Evolutionary conservation across 2,797 vertebrate species (phyloP), one percentile per base, ranked within the genome.

Genomic region (Diglossa cyanea): DNA sequence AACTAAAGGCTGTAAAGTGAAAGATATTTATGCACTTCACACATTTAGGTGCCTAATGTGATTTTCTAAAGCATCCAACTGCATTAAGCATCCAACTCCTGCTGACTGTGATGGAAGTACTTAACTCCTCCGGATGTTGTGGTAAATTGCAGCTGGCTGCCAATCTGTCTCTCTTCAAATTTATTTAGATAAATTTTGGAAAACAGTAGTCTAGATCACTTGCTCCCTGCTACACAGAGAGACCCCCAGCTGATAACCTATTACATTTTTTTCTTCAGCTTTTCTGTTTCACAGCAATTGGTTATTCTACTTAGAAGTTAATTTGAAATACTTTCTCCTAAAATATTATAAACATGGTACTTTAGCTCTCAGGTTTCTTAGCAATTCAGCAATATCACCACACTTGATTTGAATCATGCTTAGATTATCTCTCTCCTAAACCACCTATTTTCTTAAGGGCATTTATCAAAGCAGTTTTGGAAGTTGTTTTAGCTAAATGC

Each of bases 391-490:
- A 74, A 23, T 21, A 42, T 23, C 30, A 33, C 47, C 45, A 42
- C 31, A 72, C 58, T 95, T 53, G 83, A 16, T 51, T 83, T 82
- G 82, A 83, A 50, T 58, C 35, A n/a, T 45, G 23, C 28, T 95
- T 87, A 87, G 72, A 72, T 91, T 91, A 48, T 81, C 61, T 58
- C 1, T 8, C 5, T 94, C 60, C 54, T n/a, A 89, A 75, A 60
- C 50, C 31, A 95, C 33, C 24, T 85, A 42, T 93, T 95, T 91
- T 60, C 61, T 85, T 96, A 84, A 87, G 92, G 76, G 45, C 17
- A 72, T 81, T 96, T 94, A 86, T 90, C 65, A 91, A 74, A 93
- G 48, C 53, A 63, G 6, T 85, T 92, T 95, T 72, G 71, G 42
- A 78, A 85, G 47, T 42, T 74, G 48, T 87, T 94, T 72, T 11